Percentiles rank a stretch among this genome's conserved stretches.
phyloP scores from a whole-genome alignment of 2,113 vertebrate species.

The Pseudopodoces humilis region DNA sequence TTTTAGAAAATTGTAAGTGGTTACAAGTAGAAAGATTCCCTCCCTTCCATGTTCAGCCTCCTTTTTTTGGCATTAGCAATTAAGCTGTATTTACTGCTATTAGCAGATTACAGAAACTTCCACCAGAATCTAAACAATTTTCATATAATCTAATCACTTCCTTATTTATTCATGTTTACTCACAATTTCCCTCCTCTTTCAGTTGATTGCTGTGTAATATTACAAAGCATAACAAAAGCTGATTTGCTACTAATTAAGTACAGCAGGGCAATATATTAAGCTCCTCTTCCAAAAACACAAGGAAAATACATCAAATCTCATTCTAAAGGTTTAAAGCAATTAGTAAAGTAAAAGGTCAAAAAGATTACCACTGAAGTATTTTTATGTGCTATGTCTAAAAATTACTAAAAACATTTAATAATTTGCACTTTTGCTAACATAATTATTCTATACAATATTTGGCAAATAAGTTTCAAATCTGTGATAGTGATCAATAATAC shows the following conservation, averaged over 20 bases:
- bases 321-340: neutral
- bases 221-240: slow-evolving; percentile 31
- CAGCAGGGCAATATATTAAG: neutral
- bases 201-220: neutral
- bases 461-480: neutral
- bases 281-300: neutral
- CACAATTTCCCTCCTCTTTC: slow-evolving; percentile 1
- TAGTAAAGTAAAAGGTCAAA: neutral
- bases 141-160: slow-evolving; percentile 35
- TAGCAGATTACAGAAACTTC: slow-evolving; percentile 52
- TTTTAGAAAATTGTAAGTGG: slow-evolving; percentile 60
- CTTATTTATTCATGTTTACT: slow-evolving; percentile 54
- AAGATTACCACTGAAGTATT: neutral
- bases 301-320: neutral
- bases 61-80: slow-evolving; percentile 53
- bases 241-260: slow-evolving; percentile 5
- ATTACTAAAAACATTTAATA: neutral
- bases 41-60: neutral
- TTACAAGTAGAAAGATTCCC: slow-evolving; percentile 46
- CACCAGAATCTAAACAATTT: slow-evolving; percentile 41
- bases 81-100: slow-evolving; percentile 44
- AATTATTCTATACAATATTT: neutral
- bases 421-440: neutral
- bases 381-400: neutral
- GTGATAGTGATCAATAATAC: neutral